These are phyloP conservation scores for Aphrophora alni DNA, from an alignment of 2,888 invertebrate genomes.

Conservation along the genomic window DNA sequence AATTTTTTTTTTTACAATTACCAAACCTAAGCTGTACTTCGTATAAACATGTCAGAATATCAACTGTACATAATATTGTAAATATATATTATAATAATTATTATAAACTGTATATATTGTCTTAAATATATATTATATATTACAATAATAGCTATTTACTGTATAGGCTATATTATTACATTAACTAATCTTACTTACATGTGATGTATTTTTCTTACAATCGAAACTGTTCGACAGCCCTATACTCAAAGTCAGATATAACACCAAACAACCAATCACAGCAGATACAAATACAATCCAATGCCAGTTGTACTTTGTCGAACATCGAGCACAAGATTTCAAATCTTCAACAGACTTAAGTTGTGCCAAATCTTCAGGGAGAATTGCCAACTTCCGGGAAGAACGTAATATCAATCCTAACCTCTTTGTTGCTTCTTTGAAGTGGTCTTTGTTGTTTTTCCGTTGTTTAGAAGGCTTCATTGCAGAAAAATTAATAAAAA, in stretches of 20 bases:
- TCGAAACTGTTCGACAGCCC: not conserved
- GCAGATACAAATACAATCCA: not conserved
- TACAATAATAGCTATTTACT: too few relatives aligned
- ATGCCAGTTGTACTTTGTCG: not conserved
- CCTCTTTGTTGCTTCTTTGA: not conserved
- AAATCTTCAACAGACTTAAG: not conserved
- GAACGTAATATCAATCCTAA: not conserved
- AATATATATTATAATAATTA: too few relatives aligned
- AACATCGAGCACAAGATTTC: not conserved
- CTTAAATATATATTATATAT: too few relatives aligned
- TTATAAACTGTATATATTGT: too few relatives aligned
- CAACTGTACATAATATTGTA: too few relatives aligned
- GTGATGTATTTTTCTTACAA: not conserved
- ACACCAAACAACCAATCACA: not conserved
- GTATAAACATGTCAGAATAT: too few relatives aligned
- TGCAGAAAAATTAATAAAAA: too few relatives aligned
- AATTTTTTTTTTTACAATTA: too few relatives aligned
- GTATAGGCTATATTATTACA: too few relatives aligned
- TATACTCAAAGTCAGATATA: not conserved
- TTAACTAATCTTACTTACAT: not conserved
- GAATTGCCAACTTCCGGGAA: not conserved
- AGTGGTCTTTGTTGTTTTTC: not conserved
- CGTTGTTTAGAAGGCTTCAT: not conserved
- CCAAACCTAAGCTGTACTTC: too few relatives aligned
- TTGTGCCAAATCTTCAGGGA: not conserved